Evolutionary conservation across 2,888 invertebrate species (phyloP).

Genomic region (Amiota minor): DNA sequence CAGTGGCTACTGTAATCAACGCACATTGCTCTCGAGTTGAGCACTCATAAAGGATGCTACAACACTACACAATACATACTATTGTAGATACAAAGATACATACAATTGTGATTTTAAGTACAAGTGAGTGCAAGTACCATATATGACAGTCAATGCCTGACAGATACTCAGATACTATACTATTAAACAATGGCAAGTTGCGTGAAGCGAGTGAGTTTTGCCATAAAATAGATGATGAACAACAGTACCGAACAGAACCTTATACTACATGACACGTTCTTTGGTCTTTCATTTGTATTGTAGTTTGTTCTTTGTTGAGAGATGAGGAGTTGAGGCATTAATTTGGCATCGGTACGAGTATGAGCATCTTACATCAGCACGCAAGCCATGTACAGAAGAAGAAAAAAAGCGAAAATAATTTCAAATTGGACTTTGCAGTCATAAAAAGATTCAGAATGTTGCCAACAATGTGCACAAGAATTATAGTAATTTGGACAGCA

Average conservation of each 20-base stretch:
- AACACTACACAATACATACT: background rate
- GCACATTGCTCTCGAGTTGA: background rate
- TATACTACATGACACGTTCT: background rate
- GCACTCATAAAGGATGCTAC: background rate
- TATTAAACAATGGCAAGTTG: background rate
- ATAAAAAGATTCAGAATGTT: background rate
- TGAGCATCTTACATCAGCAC: too few species aligned
- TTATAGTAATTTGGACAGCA: too few species aligned
- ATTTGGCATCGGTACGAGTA: too few species aligned
- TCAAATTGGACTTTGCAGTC: slow-evolving; percentile 12
- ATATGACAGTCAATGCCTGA: background rate
- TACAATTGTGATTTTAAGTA: too few species aligned
- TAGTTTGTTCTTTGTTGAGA: background rate
- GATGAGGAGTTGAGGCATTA: background rate
- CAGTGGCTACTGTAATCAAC: slow-evolving; percentile 17
- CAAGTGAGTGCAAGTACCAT: background rate
- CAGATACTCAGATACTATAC: background rate
- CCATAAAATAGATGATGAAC: too few species aligned
- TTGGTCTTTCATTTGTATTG: background rate
- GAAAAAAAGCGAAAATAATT: background rate
- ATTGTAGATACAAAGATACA: background rate
- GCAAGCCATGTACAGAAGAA: background rate
- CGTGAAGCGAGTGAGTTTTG: background rate
- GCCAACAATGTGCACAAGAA: too few species aligned
- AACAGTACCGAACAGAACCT: background rate